Conservation (phyloP, 2,888 invertebrate species). For the Ptilodon capucinus region DNA sequence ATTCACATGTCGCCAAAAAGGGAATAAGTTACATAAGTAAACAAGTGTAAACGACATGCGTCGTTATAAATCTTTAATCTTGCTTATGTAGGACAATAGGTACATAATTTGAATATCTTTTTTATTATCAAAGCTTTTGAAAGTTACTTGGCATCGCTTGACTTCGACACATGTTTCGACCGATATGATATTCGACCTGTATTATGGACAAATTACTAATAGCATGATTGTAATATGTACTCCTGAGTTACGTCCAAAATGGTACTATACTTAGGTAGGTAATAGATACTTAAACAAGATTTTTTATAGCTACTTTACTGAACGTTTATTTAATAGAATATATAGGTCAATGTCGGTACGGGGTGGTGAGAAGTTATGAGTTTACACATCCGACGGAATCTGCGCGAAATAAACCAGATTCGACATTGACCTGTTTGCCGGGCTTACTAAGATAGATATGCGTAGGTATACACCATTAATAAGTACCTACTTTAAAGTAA, state of each 20-base stretch:
- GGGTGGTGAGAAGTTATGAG: conserved; percentile 17
- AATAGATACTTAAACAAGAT: background rate
- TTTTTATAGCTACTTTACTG: background rate
- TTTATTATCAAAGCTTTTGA: too few relatives aligned
- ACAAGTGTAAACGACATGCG: too few relatives aligned
- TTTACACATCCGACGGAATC: conserved; percentile 17
- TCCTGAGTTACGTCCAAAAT: background rate
- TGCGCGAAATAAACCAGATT: conserved; percentile 21
- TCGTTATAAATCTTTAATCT: too few relatives aligned
- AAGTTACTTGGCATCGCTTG: too few relatives aligned
- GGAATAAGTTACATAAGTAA: too few relatives aligned
- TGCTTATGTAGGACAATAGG: too few relatives aligned
- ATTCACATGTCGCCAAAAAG: too few relatives aligned
- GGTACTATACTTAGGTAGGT: background rate
- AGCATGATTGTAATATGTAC: too few relatives aligned
- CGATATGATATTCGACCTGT: too few relatives aligned
- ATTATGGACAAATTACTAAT: too few relatives aligned
- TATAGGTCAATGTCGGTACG: conserved; percentile 34
- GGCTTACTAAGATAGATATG: conserved; percentile 1
- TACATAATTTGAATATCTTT: too few relatives aligned
- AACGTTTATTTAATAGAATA: conserved; percentile 3
- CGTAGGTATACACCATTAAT: background rate
- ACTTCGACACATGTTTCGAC: too few relatives aligned
- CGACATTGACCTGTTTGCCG: conserved; percentile 41
- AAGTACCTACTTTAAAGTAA: background rate